Percentiles rank a stretch among this genome's conserved stretches.
Conservation (phyloP, 2,113 vertebrate species). For the Mus pahari region DNA sequence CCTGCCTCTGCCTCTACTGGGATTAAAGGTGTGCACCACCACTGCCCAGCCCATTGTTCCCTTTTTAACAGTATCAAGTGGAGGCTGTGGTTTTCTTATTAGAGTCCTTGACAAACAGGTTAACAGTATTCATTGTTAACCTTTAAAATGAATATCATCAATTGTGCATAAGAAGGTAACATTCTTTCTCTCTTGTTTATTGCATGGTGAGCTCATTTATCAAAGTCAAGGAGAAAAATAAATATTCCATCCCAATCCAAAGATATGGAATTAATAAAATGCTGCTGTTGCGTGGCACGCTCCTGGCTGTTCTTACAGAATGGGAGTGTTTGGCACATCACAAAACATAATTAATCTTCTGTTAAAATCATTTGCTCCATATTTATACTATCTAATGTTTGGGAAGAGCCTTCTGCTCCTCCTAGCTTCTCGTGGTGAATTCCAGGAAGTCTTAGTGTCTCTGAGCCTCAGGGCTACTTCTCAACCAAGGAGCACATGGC, state of each 20-base stretch:
- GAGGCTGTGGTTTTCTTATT: neutral
- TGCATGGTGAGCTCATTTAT: constrained; percentile 34
- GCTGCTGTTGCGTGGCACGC: neutral
- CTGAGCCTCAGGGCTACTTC: neutral
- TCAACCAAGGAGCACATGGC: neutral
- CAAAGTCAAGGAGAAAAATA: constrained; percentile 14
- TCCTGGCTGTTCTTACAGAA: constrained; percentile 12
- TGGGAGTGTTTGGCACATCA: neutral
- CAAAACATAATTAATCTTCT: neutral
- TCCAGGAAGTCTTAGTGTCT: neutral
- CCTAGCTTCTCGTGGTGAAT: neutral
- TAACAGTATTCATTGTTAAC: neutral
- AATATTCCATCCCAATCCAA: constrained; percentile 29
- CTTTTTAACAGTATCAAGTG: neutral
- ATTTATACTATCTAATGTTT: neutral
- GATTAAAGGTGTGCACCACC: too few relatives aligned
- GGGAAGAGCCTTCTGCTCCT: neutral
- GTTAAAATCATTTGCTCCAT: neutral
- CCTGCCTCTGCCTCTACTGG: too few relatives aligned
- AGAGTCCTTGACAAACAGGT: neutral
- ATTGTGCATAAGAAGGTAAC: neutral
- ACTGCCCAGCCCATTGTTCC: neutral
- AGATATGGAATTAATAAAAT: constrained; percentile 1
- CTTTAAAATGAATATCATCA: neutral
- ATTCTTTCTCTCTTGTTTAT: constrained; percentile 18